A percentile compares a stretch with the other conserved stretches of the same genome.
These are phyloP conservation scores for Enteromius argenteus DNA, from an alignment of 2,797 vertebrate species.

Conservation along the genomic window DNA sequence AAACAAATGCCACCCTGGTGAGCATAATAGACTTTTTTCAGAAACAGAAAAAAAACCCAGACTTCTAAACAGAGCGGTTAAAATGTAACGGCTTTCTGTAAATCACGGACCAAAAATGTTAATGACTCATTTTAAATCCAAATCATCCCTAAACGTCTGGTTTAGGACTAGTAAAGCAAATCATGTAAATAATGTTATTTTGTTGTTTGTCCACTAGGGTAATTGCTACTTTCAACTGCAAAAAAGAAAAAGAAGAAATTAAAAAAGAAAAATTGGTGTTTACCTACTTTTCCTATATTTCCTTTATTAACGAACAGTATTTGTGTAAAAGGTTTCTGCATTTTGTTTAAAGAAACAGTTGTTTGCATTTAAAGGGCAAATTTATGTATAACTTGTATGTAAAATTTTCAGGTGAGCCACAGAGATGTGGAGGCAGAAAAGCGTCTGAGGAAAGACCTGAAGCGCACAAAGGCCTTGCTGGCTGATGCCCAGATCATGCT, in stretches of 20 bases:
- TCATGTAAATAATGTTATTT: not conserved
- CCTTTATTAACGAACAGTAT: not conserved
- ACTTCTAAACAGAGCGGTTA: too few species aligned
- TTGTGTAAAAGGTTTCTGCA: not conserved
- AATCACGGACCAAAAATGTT: not conserved
- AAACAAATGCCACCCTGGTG: not conserved
- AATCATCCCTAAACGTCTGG: not conserved
- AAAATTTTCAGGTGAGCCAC: constrained; percentile 81
- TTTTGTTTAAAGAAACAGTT: not conserved
- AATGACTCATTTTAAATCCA: not conserved
- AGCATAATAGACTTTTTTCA: not conserved
- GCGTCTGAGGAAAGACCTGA: constrained; percentile 92
- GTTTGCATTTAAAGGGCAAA: not conserved
- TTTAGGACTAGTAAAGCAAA: not conserved
- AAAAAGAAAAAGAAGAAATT: not conserved
- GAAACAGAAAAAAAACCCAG: too few species aligned
- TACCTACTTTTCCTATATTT: not conserved
- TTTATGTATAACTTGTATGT: not conserved
- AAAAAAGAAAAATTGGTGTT: too few species aligned
- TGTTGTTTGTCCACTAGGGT: too few species aligned
- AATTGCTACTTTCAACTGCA: not conserved
- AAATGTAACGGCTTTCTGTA: not conserved
- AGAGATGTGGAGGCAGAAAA: constrained; percentile 92
- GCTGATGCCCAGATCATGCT: constrained; percentile 97
- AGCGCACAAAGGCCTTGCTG: constrained; percentile 94